Percentiles rank a stretch among this genome's conserved stretches.
Evolutionary conservation across 2,113 vertebrate species (phyloP).

Genomic region (Fulmarus glacialis): DNA sequence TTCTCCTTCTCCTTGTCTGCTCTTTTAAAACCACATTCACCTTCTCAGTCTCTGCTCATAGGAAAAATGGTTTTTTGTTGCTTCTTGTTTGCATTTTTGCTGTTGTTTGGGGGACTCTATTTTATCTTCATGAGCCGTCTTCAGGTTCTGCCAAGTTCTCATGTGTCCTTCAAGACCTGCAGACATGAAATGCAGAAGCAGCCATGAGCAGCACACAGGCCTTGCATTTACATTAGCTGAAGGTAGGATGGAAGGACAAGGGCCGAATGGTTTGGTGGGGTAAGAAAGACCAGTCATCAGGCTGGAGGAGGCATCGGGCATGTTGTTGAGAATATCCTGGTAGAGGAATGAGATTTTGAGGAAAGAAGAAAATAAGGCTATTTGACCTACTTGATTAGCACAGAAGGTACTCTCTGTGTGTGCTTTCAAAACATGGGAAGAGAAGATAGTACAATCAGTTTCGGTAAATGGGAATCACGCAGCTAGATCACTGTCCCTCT

Average conservation of each 20-base stretch:
- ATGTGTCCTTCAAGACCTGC: not conserved
- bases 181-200: not conserved
- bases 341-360: not conserved
- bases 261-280: not conserved
- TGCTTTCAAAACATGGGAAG: not conserved
- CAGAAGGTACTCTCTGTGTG: not conserved
- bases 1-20: not conserved
- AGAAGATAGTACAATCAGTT: not conserved
- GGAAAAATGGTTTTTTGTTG: no score
- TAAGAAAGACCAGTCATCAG: not conserved
- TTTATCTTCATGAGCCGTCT: rapidly evolving
- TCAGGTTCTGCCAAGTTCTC: not conserved
- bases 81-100: not conserved
- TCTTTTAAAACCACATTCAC: not conserved
- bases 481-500: not conserved
- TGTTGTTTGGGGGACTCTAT: not conserved
- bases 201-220: rapidly evolving
- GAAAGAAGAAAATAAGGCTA: not conserved
- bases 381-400: not conserved
- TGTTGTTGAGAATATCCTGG: not conserved
- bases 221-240: not conserved
- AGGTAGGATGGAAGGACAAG: not conserved
- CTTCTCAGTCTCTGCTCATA: not conserved
- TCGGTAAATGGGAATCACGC: not conserved
- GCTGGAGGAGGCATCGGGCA: rapidly evolving